These are phyloP conservation scores for Priapulus caudatus DNA, from an alignment of 2,888 invertebrate genomes.

Conservation along the genomic window DNA sequence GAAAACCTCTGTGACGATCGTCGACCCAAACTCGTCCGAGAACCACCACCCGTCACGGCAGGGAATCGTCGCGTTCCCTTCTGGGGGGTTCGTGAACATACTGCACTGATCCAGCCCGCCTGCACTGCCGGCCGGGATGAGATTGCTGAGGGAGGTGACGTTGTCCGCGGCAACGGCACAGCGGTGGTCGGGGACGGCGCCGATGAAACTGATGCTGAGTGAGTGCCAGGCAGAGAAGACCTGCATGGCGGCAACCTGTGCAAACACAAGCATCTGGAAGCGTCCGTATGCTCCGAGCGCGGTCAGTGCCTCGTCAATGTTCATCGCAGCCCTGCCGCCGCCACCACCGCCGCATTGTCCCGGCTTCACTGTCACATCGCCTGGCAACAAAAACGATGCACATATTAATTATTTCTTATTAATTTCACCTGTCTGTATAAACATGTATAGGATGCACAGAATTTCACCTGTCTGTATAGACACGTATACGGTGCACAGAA, in stretches of 20 bases:
- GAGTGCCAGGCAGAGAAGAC: conserved; percentile 29
- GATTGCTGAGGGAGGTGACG: not conserved
- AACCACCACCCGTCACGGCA: no score
- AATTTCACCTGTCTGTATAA: no score
- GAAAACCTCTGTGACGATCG: no score
- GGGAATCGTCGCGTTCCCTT: no score
- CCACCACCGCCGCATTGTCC: no score
- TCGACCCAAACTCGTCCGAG: no score
- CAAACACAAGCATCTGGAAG: conserved; percentile 23
- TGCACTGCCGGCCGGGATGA: conserved; percentile 7
- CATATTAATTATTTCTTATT: no score
- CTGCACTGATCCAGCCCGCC: conserved; percentile 14
- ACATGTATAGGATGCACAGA: no score
- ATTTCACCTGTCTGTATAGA: no score
- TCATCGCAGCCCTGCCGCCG: conserved; percentile 6
- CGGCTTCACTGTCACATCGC: no score
- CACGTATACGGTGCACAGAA: no score
- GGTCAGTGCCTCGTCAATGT: conserved; percentile 21
- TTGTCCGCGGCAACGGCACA: conserved; percentile 20
- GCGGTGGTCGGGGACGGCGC: conserved; percentile 21
- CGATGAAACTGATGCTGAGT: conserved; percentile 22
- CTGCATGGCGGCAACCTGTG: conserved; percentile 25
- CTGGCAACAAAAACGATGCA: no score
- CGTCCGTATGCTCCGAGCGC: conserved; percentile 21
- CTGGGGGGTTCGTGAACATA: conserved; percentile 13